A percentile compares a stretch with the other conserved stretches of the same genome.
phyloP scores from a whole-genome alignment of 2,888 invertebrate species.

The Macroteleia sp. region DNA sequence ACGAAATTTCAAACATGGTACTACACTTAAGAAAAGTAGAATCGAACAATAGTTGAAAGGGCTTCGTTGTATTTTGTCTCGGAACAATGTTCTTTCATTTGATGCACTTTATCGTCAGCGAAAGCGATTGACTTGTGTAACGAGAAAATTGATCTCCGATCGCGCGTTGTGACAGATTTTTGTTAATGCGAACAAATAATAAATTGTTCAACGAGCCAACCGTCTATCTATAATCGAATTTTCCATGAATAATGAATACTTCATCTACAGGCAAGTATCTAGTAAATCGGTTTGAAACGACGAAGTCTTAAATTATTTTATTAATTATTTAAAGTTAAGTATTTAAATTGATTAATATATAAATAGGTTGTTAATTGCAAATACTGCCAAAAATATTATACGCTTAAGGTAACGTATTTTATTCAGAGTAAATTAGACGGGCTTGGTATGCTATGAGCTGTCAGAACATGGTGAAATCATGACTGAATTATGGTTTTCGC shows the following conservation, averaged over 20 bases:
- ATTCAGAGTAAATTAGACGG: too few relatives aligned
- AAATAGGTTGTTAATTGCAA: slow-evolving; percentile 15
- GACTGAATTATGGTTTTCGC: too few relatives aligned
- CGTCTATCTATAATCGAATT: background rate
- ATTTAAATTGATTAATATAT: slow-evolving; percentile 35
- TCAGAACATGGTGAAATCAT: too few relatives aligned
- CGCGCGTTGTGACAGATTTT: slow-evolving; percentile 11
- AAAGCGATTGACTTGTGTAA: slow-evolving; percentile 19
- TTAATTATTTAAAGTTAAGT: slow-evolving; percentile 36
- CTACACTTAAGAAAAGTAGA: slow-evolving; percentile 28
- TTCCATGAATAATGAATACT: slow-evolving; percentile 17
- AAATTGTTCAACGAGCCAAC: slow-evolving; percentile 15
- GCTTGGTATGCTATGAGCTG: too few relatives aligned
- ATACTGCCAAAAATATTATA: too few relatives aligned
- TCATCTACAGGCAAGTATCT: slow-evolving; percentile 14
- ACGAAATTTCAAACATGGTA: slow-evolving; percentile 23
- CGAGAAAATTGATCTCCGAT: slow-evolving; percentile 8
- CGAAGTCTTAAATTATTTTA: slow-evolving; percentile 35
- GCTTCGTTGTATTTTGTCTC: slow-evolving; percentile 19
- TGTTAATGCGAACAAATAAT: slow-evolving; percentile 1
- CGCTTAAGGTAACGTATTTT: too few relatives aligned
- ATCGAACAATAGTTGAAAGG: slow-evolving; percentile 31
- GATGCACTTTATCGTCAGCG: background rate
- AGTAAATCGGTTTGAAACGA: slow-evolving; percentile 2
- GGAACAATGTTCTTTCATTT: slow-evolving; percentile 27